Evolutionary conservation across 2,888 invertebrate species (phyloP).

Genomic region (Dendrolimus pini): DNA sequence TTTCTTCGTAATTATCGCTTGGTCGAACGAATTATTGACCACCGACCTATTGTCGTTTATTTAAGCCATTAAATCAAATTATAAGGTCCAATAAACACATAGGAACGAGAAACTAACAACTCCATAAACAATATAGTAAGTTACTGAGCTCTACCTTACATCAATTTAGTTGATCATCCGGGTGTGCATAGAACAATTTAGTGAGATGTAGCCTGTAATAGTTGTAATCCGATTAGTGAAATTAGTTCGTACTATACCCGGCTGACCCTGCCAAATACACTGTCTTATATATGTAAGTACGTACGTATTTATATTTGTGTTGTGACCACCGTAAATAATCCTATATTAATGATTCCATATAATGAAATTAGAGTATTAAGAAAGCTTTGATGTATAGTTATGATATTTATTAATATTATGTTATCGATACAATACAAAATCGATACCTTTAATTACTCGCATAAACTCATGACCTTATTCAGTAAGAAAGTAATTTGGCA

Average conservation of each 20-base stretch:
- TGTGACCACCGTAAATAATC: background rate
- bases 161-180: conserved; percentile 41
- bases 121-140: background rate
- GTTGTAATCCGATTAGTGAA: conserved; percentile 54
- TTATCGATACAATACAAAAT: no score
- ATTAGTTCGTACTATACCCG: conserved; percentile 34
- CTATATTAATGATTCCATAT: background rate
- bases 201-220: conserved; percentile 36
- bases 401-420: no score
- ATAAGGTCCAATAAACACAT: background rate
- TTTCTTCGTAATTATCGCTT: no score
- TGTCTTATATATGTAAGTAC: conserved; percentile 6
- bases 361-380: background rate
- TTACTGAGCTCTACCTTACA: conserved; percentile 19
- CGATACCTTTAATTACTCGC: no score
- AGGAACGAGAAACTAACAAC: background rate
- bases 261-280: conserved; percentile 25
- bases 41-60: no score
- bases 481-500: no score
- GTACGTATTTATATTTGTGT: conserved; percentile 7
- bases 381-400: background rate
- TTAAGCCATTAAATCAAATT: no score
- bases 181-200: conserved; percentile 39
- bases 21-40: no score
- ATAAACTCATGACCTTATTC: no score